Percentiles rank a stretch among this genome's conserved stretches.
Evolutionary conservation across 2,888 invertebrate genomes (phyloP).

Genomic region (Eristalis tenax): DNA sequence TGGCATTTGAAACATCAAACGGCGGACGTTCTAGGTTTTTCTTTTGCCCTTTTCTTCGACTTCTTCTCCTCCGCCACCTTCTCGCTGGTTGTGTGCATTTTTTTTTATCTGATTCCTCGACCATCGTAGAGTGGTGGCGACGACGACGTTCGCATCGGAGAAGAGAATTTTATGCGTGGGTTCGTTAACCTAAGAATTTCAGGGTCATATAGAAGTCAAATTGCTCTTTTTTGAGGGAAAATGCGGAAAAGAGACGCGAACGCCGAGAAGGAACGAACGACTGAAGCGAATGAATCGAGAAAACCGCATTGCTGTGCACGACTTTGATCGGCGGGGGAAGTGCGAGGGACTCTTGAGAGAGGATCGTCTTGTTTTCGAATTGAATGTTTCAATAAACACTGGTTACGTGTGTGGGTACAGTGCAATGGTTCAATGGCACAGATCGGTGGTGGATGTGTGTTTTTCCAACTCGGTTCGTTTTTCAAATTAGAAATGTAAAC

Average conservation of each 20-base stretch:
- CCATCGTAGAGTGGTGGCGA: neutral
- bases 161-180: constrained; percentile 73
- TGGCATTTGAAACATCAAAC: neutral
- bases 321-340: neutral
- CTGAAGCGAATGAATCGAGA: constrained; percentile 1
- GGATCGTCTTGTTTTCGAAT: constrained; percentile 35
- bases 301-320: constrained; percentile 40
- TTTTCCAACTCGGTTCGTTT: constrained; percentile 7
- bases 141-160: constrained; percentile 39
- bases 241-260: constrained; percentile 39
- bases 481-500: constrained; percentile 54
- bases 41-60: constrained; percentile 21
- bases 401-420: constrained; percentile 7
- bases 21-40: constrained; percentile 22
- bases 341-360: constrained; percentile 26
- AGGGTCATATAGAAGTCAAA: constrained; percentile 76
- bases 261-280: neutral
- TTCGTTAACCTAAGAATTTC: constrained; percentile 76
- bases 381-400: constrained; percentile 52
- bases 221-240: constrained; percentile 52
- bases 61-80: neutral
- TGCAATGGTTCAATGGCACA: neutral
- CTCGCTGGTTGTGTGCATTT: constrained; percentile 46
- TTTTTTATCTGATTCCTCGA: constrained; percentile 13
- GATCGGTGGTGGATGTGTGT: neutral